These are phyloP conservation scores for Eumaeus atala DNA, from an alignment of 1,140 invertebrate species.

Conservation along the genomic window DNA sequence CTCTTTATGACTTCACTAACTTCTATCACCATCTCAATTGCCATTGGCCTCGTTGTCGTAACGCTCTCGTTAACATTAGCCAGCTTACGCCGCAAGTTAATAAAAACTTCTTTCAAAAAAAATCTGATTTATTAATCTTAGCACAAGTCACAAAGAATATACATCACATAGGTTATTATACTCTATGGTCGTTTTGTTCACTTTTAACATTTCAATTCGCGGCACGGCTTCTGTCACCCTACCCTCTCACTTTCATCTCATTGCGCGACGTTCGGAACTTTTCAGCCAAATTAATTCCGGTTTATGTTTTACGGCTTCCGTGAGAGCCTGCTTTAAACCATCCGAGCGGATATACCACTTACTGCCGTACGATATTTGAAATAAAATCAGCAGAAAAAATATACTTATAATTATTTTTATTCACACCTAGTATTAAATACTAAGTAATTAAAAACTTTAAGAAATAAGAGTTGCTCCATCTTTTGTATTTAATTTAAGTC, in stretches of 20 bases:
- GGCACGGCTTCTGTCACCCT: constrained; percentile 54
- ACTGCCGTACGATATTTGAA: too few relatives aligned
- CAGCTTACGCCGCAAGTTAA: too few relatives aligned
- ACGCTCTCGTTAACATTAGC: too few relatives aligned
- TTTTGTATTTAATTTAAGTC: too few relatives aligned
- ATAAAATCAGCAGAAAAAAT: too few relatives aligned
- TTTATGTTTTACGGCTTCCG: constrained; percentile 56
- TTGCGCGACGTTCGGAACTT: constrained; percentile 53
- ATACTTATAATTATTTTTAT: too few relatives aligned
- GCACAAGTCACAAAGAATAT: too few relatives aligned
- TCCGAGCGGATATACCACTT: not conserved
- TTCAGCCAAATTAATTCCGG: constrained; percentile 64
- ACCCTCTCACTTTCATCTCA: constrained; percentile 64
- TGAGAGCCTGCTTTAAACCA: constrained; percentile 54
- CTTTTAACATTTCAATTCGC: constrained; percentile 59
- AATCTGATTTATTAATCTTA: too few relatives aligned
- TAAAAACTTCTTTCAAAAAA: too few relatives aligned
- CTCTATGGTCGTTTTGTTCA: constrained; percentile 33
- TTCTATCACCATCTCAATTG: too few relatives aligned
- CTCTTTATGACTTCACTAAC: too few relatives aligned
- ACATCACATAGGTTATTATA: constrained; percentile 24
- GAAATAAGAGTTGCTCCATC: not conserved
- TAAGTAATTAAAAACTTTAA: not conserved
- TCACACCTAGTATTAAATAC: not conserved
- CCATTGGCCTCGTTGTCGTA: too few relatives aligned